Conservation (phyloP, 2,888 invertebrate species). For the Mycalesis mineus region DNA sequence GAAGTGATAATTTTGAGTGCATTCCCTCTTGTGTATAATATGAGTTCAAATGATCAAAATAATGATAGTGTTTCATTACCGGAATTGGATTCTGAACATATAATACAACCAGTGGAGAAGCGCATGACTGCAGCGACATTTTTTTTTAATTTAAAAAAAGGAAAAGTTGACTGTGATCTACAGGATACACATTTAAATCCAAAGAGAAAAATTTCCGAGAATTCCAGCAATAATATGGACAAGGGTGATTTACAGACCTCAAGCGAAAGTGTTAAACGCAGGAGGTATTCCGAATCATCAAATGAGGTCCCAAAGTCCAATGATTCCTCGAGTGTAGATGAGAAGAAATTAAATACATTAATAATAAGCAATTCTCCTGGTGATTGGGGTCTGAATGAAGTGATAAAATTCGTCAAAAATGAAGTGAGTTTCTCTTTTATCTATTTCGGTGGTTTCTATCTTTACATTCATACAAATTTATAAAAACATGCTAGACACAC, state of each 20-base stretch:
- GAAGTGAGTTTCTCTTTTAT: slow-evolving; percentile 26
- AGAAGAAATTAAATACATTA: slow-evolving; percentile 10
- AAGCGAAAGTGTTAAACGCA: slow-evolving; percentile 21
- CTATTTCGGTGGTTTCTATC: too few species aligned
- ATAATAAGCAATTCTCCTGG: slow-evolving; percentile 23
- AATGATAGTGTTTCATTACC: slow-evolving; percentile 11
- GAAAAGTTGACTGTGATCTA: neutral
- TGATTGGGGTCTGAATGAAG: slow-evolving; percentile 26
- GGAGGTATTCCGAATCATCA: slow-evolving; percentile 21
- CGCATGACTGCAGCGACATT: neutral
- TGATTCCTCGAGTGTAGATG: neutral
- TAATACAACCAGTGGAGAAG: slow-evolving; percentile 9
- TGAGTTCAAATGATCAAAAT: slow-evolving; percentile 22
- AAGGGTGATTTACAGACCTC: slow-evolving; percentile 19
- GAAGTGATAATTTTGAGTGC: neutral
- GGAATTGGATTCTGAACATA: slow-evolving; percentile 7
- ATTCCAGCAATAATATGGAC: slow-evolving; percentile 9
- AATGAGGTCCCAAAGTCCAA: slow-evolving; percentile 10
- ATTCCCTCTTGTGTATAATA: slow-evolving; percentile 10
- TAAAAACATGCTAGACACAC: too few species aligned
- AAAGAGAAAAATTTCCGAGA: slow-evolving; percentile 19
- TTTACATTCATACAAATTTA: too few species aligned
- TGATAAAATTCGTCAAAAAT: slow-evolving; percentile 26
- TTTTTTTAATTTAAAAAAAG: neutral
- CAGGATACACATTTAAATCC: slow-evolving; percentile 5